Evolutionary conservation across 1,140 invertebrate genomes (phyloP).

Genomic region (Drosophila asahinai): DNA sequence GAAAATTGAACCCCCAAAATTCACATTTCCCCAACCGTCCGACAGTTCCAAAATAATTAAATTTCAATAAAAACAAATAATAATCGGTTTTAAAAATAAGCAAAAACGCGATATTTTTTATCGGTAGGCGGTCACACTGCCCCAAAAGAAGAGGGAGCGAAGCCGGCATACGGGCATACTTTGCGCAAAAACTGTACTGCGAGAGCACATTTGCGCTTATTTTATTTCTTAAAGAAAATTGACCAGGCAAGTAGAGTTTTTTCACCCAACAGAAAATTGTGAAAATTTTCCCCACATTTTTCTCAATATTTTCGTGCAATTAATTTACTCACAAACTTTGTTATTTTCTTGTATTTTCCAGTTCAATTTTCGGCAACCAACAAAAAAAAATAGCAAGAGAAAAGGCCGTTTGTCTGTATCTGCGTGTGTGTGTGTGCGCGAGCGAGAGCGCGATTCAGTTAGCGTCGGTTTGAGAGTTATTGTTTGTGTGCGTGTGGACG

Average conservation of each 20-base stretch:
- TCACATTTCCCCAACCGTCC: background rate
- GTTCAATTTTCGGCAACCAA: conserved; percentile 21
- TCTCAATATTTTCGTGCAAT: background rate
- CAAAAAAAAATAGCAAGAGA: conserved; percentile 10
- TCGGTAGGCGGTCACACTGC: background rate
- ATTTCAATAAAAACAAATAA: background rate
- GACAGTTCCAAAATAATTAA: background rate
- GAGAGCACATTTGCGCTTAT: background rate
- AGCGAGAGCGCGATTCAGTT: conserved; percentile 12
- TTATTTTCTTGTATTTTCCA: conserved; percentile 14
- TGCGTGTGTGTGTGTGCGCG: conserved; percentile 3
- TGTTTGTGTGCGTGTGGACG: conserved; percentile 11
- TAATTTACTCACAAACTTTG: background rate
- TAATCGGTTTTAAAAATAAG: background rate
- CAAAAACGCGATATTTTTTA: background rate
- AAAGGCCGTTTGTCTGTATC: conserved; percentile 20
- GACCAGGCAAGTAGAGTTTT: background rate
- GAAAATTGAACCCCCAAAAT: background rate
- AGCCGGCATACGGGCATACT: conserved; percentile 15
- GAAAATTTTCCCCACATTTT: conserved; percentile 8
- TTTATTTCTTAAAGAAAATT: conserved; percentile 16
- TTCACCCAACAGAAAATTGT: background rate
- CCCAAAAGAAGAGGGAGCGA: background rate
- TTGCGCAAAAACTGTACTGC: conserved; percentile 20
- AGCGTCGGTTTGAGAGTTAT: conserved; percentile 13